phyloP scores from a whole-genome alignment of 2,888 invertebrate species.

The Nezara viridula region DNA sequence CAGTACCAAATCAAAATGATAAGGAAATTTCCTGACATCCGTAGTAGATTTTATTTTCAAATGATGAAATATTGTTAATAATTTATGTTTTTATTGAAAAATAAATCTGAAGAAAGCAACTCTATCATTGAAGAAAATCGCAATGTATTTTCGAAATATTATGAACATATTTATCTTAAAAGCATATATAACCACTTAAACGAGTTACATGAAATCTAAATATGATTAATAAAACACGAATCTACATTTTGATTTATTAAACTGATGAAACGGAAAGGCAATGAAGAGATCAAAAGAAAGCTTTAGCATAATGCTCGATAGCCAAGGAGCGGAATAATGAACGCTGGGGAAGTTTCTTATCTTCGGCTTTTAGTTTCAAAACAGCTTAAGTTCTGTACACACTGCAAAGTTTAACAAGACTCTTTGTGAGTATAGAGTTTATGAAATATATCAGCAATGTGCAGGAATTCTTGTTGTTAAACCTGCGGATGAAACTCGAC shows the following conservation, averaged over 20 bases:
- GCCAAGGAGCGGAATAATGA: neutral
- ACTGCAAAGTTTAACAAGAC: neutral
- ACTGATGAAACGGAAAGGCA: neutral
- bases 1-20: no score
- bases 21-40: no score
- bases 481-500: neutral
- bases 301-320: neutral
- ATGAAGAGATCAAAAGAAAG: constrained; percentile 11
- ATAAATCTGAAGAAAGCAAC: no score
- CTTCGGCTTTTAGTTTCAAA: constrained; percentile 21
- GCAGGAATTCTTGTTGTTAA: constrained; percentile 33
- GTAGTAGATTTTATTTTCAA: no score
- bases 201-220: neutral
- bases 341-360: neutral
- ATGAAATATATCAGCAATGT: constrained; percentile 33
- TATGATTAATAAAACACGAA: neutral
- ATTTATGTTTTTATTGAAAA: no score
- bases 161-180: no score
- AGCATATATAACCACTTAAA: no score
- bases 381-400: constrained; percentile 22
- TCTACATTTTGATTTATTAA: neutral
- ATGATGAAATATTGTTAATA: no score
- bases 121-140: no score
- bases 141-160: no score
- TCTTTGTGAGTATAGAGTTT: constrained; percentile 14